phyloP scores from a whole-genome alignment of 2,888 invertebrate species.

The Fabriciana adippe region DNA sequence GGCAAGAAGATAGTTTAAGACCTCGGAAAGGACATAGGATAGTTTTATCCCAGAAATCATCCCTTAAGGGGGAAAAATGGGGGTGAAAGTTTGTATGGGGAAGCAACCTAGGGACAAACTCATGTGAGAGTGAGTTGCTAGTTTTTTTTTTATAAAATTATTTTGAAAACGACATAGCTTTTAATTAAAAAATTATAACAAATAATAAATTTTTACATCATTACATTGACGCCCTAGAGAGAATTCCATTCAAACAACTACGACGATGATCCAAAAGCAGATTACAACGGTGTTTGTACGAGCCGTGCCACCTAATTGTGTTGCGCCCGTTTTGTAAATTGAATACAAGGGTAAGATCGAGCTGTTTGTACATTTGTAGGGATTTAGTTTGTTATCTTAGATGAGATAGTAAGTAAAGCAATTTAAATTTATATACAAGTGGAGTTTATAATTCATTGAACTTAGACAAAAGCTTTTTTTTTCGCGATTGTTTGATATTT shows the following conservation, averaged over 20 bases:
- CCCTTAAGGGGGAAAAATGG: no score
- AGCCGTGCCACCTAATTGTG: slow-evolving; percentile 36
- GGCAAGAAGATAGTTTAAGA: no score
- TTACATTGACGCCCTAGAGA: slow-evolving; percentile 14
- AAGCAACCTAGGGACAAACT: no score
- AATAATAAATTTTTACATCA: background rate
- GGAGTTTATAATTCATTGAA: background rate
- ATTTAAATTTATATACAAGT: slow-evolving; percentile 7
- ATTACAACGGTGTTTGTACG: slow-evolving; percentile 35
- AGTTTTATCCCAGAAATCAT: no score
- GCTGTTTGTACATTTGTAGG: slow-evolving; percentile 29
- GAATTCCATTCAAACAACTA: slow-evolving; percentile 28
- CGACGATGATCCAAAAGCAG: slow-evolving; percentile 35
- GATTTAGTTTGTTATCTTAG: slow-evolving; percentile 26
- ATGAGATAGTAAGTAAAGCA: slow-evolving; percentile 4
- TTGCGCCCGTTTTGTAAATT: slow-evolving; percentile 36
- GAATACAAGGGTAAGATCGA: slow-evolving; percentile 23
- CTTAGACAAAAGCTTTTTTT: background rate
- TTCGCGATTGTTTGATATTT: no score
- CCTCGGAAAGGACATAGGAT: no score
- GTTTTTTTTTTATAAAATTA: no score
- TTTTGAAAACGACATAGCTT: no score
- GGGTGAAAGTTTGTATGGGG: no score
- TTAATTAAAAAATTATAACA: no score
- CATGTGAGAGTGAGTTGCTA: no score